Evolutionary conservation across 2,888 invertebrate species (phyloP).

Genomic region (Lottia gigantea): DNA sequence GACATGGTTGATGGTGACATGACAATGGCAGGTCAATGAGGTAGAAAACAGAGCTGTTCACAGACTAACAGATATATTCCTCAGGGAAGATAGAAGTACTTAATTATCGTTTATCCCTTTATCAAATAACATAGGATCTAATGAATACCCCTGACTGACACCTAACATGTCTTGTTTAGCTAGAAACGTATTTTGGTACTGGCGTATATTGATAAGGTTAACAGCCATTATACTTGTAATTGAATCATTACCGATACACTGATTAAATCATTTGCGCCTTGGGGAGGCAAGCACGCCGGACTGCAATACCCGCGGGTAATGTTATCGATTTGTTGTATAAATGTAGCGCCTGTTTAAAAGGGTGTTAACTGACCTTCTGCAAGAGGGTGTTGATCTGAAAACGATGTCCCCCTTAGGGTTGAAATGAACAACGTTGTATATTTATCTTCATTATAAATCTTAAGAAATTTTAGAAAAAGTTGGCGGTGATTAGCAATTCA

Average conservation of each 20-base stretch:
- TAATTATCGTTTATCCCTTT: conserved; percentile 11
- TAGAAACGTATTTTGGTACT: neutral
- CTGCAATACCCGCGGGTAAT: neutral
- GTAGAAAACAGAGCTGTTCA: neutral
- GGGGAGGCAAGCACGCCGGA: neutral
- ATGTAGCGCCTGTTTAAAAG: neutral
- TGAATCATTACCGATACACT: conserved; percentile 2
- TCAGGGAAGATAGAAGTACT: neutral
- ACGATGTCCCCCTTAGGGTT: neutral
- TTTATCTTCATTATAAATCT: neutral
- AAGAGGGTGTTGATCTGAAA: neutral
- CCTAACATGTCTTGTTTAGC: conserved; percentile 1
- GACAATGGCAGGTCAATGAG: conserved; percentile 1
- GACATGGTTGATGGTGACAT: neutral
- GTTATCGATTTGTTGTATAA: neutral
- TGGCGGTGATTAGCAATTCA: neutral
- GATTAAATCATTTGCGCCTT: conserved; percentile 8
- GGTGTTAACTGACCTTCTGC: neutral
- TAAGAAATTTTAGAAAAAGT: neutral
- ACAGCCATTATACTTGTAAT: conserved; percentile 4
- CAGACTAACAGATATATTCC: neutral
- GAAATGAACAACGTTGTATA: neutral
- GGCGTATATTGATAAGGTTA: neutral
- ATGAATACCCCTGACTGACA: conserved; percentile 9
- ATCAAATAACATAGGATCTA: conserved; percentile 9